A percentile compares a stretch with the other conserved stretches of the same genome.
Conservation (phyloP, 2,113 vertebrate genomes). For the Lonchura striata region DNA sequence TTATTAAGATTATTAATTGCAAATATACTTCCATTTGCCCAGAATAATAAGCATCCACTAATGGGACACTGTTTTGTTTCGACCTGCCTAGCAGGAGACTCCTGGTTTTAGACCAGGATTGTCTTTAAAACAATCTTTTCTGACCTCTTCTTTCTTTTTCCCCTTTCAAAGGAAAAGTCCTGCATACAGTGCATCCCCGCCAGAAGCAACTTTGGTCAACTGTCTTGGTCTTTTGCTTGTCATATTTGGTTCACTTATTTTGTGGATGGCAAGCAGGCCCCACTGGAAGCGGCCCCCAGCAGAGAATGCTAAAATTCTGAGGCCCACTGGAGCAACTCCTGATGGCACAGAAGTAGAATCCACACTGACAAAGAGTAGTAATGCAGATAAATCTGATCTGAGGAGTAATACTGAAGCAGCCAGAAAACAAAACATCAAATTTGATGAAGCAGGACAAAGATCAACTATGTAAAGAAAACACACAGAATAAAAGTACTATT, state of each 20-base stretch:
- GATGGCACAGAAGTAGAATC: conserved; percentile 63
- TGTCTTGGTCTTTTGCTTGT: conserved; percentile 84
- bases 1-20: not conserved
- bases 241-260: conserved; percentile 81
- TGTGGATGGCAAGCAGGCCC: conserved; percentile 88
- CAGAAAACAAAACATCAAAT: conserved; percentile 78
- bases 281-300: conserved; percentile 90
- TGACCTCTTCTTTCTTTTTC: not conserved
- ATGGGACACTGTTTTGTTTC: not conserved
- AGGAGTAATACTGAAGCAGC: conserved; percentile 72
- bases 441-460: conserved; percentile 77
- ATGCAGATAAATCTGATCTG: conserved; percentile 54
- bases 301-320: conserved; percentile 45
- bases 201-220: conserved; percentile 88
- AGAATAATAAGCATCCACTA: not conserved
- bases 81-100: not conserved
- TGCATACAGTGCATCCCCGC: conserved; percentile 80
- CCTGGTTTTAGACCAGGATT: not conserved
- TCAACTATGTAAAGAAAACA: conserved; percentile 73
- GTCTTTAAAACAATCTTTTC: not conserved
- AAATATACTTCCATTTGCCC: not conserved
- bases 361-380: conserved; percentile 37
- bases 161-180: conserved; percentile 4
- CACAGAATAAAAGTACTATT: not conserved
- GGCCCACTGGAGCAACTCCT: conserved; percentile 10